These are phyloP conservation scores for Schizaphis graminum DNA, from an alignment of 2,888 invertebrate genomes.

Conservation along the genomic window DNA sequence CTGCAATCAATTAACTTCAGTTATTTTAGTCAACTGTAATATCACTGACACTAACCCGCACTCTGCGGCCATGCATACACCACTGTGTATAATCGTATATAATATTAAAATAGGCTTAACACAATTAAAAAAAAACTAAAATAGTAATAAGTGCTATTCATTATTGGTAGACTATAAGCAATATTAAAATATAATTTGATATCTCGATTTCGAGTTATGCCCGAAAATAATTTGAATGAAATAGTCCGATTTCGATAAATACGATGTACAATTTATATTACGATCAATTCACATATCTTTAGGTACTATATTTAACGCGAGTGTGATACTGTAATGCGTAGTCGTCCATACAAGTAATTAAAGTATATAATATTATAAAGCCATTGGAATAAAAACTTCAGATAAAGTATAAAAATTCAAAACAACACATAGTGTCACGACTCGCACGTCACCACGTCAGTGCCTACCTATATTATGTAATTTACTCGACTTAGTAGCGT, in stretches of 20 bases:
- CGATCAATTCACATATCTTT: not conserved
- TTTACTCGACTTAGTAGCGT: constrained; percentile 7
- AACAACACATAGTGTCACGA: not conserved
- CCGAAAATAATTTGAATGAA: not conserved
- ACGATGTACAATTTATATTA: not conserved
- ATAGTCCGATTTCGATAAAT: not conserved
- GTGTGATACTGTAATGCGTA: not conserved
- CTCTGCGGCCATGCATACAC: too few relatives aligned
- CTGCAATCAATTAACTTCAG: not conserved
- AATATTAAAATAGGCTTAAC: too few relatives aligned
- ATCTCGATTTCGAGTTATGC: not conserved
- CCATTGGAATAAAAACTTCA: not conserved
- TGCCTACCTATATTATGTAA: not conserved
- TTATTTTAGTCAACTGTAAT: too few relatives aligned
- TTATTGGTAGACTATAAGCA: not conserved
- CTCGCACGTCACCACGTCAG: not conserved
- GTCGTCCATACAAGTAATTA: not conserved
- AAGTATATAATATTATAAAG: not conserved
- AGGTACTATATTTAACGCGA: not conserved
- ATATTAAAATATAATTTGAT: not conserved
- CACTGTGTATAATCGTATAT: too few relatives aligned
- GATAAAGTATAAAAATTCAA: not conserved
- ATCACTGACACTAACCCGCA: too few relatives aligned
- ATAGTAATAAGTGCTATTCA: not conserved
- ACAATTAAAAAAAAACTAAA: not conserved